Evolutionary conservation across 23 tunicate species (phyloP).

Genomic region (Halocynthia roretzi): DNA sequence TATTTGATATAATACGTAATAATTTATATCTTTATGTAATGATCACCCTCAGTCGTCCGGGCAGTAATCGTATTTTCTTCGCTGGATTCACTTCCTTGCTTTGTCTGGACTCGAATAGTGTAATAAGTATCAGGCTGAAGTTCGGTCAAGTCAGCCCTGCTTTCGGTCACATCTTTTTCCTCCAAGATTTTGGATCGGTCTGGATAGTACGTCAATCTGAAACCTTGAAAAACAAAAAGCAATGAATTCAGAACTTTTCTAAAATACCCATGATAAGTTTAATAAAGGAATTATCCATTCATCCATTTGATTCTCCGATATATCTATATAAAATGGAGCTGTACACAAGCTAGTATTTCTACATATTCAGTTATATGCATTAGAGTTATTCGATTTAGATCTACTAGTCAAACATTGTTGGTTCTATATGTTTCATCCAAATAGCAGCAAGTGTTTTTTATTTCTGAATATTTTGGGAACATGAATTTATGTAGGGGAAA

Average conservation of each 20-base stretch:
- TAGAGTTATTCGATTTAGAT: too few species aligned
- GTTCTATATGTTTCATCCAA: too few species aligned
- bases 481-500: too few species aligned
- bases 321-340: neutral
- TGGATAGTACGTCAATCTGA: slow-evolving; percentile 5
- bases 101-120: slow-evolving; percentile 20
- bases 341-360: neutral
- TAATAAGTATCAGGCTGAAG: slow-evolving; percentile 13
- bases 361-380: neutral
- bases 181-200: neutral
- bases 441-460: too few species aligned
- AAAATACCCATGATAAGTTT: neutral
- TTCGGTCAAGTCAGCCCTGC: neutral
- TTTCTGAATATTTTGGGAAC: too few species aligned
- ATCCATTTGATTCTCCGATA: neutral
- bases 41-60: neutral
- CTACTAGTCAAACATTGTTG: too few species aligned
- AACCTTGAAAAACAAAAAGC: slow-evolving; percentile 1
- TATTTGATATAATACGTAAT: slow-evolving; percentile 3
- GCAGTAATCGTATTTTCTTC: neutral
- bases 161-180: neutral
- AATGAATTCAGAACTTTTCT: neutral
- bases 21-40: too few species aligned
- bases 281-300: neutral
- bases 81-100: slow-evolving; percentile 25